Evolutionary conservation across 2,888 invertebrate species (phyloP).

Genomic region (Bibio marci): DNA sequence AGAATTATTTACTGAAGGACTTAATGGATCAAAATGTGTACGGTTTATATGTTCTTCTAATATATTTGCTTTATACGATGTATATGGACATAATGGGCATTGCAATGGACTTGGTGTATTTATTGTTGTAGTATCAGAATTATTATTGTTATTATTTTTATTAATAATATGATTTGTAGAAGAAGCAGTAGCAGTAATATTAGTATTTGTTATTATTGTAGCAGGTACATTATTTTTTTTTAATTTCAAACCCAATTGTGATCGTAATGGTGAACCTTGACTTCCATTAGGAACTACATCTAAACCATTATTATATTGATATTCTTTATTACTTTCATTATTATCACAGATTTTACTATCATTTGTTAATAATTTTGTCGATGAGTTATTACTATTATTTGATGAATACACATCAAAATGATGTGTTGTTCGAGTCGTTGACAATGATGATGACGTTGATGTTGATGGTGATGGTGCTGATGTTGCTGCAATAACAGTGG

Average conservation of each 20-base stretch:
- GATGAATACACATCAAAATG: not conserved
- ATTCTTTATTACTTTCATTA: conserved; percentile 10
- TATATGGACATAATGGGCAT: conserved; percentile 64
- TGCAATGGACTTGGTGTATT: too few relatives aligned
- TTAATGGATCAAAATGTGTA: conserved; percentile 45
- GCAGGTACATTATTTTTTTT: conserved; percentile 39
- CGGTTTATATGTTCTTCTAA: conserved; percentile 72
- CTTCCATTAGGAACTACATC: conserved; percentile 25
- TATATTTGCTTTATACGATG: conserved; percentile 51
- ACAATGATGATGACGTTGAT: conserved; percentile 1
- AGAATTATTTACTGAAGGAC: conserved; percentile 26
- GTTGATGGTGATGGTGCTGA: too few relatives aligned
- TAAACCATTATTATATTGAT: conserved; percentile 12
- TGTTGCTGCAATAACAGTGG: not conserved
- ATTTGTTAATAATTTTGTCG: conserved; percentile 13
- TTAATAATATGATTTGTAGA: conserved; percentile 1
- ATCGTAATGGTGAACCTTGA: conserved; percentile 57
- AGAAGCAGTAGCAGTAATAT: conserved; percentile 1
- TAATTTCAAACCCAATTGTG: conserved; percentile 49
- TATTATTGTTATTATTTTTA: conserved; percentile 1
- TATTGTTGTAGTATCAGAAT: too few relatives aligned
- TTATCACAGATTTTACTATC: conserved; percentile 16
- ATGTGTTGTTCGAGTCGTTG: conserved; percentile 2
- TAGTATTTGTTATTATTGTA: too few relatives aligned
- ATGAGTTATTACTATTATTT: conserved; percentile 1